Conservation (phyloP, 2,888 invertebrate species). For the Allygus modestus region DNA sequence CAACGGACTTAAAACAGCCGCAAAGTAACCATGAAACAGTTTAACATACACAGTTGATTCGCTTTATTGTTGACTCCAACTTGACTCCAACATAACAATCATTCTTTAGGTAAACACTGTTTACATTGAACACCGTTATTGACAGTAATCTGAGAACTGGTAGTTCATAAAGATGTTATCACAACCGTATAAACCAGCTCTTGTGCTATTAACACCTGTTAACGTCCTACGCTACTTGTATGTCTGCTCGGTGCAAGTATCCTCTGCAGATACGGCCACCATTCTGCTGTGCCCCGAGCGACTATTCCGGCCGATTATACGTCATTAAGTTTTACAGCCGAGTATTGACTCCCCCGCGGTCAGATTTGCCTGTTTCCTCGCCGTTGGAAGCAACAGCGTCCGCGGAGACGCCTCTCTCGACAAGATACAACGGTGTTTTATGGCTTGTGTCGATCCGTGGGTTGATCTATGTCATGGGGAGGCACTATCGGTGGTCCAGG, state of each 20-base stretch:
- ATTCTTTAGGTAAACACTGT: too few relatives aligned
- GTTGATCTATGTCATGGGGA: background rate
- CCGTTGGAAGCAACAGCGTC: background rate
- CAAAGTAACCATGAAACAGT: too few relatives aligned
- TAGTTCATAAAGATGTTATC: background rate
- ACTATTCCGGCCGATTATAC: constrained; percentile 12
- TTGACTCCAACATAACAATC: too few relatives aligned
- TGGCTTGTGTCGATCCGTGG: background rate
- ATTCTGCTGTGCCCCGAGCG: background rate
- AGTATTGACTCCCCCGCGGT: constrained; percentile 11
- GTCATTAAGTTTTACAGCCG: constrained; percentile 48
- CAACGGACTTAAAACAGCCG: too few relatives aligned
- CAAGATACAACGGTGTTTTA: constrained; percentile 53
- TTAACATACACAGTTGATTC: too few relatives aligned
- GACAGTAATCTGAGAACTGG: too few relatives aligned
- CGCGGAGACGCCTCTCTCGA: background rate
- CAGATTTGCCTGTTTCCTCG: background rate
- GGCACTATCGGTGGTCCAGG: too few relatives aligned
- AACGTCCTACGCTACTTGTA: background rate
- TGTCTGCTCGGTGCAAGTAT: background rate
- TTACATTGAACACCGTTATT: too few relatives aligned
- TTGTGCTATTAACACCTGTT: background rate
- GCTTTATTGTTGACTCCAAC: too few relatives aligned
- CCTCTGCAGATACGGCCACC: background rate
- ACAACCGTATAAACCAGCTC: background rate